A percentile compares a stretch with the other conserved stretches of the same genome.
Conservation (phyloP, 1,140 invertebrate species). For the Formica exsecta region DNA sequence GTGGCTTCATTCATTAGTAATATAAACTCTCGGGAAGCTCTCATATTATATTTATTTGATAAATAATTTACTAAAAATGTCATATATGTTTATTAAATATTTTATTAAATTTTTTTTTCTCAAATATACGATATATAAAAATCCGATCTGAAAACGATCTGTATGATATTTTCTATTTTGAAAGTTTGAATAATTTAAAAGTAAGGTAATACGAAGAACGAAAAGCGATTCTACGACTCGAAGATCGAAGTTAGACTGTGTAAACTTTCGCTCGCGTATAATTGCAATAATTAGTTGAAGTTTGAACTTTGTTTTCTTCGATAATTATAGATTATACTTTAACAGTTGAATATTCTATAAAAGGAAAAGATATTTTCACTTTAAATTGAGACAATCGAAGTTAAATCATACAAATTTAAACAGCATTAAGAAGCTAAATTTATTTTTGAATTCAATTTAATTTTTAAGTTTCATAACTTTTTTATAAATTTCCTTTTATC, state of each 20-base stretch:
- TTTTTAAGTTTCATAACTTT: background rate
- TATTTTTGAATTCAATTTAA: background rate
- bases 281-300: background rate
- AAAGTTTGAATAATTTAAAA: background rate
- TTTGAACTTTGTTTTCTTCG: background rate
- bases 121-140: background rate
- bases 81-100: background rate
- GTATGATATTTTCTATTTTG: background rate
- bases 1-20: background rate
- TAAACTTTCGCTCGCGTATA: slow-evolving; percentile 21
- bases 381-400: background rate
- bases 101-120: background rate
- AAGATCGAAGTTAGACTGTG: background rate
- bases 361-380: background rate
- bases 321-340: slow-evolving; percentile 11
- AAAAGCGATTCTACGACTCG: slow-evolving; percentile 9
- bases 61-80: background rate
- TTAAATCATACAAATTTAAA: background rate
- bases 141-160: background rate
- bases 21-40: background rate
- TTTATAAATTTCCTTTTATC: background rate
- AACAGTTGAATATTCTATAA: background rate
- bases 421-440: background rate
- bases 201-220: background rate
- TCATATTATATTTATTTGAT: background rate